These are phyloP conservation scores for Pteropus alecto DNA, from an alignment of 2,113 vertebrate species.

Conservation along the genomic window DNA sequence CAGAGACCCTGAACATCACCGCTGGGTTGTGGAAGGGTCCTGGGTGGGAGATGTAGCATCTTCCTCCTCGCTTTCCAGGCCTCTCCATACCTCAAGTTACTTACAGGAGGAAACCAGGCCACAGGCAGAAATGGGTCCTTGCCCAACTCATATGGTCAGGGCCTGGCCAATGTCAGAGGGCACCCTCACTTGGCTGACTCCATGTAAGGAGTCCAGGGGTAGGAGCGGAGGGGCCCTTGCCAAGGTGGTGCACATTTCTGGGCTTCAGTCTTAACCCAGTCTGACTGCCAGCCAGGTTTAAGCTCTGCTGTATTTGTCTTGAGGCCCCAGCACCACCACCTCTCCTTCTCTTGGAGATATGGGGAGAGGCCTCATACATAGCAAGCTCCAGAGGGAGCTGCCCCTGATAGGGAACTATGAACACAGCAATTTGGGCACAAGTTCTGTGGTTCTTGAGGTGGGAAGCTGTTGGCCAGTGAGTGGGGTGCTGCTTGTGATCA, in stretches of 20 bases:
- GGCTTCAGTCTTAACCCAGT: not conserved
- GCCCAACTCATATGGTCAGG: not conserved
- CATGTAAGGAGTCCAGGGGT: not conserved
- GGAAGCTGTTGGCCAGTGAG: not conserved
- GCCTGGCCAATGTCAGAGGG: not conserved
- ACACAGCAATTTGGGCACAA: not conserved
- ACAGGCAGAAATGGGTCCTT: not conserved
- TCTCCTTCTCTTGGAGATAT: not conserved
- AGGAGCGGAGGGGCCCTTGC: not conserved
- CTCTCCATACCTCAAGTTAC: not conserved
- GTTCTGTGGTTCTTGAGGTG: not conserved
- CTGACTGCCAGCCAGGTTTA: not conserved
- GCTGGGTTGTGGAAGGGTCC: not conserved
- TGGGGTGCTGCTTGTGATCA: not conserved
- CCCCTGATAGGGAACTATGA: not conserved
- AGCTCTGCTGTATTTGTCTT: not conserved
- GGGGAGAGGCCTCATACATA: not conserved
- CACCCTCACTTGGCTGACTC: not conserved
- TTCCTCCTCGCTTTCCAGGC: not conserved
- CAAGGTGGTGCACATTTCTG: not conserved
- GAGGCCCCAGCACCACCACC: not conserved
- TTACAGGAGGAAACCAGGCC: not conserved
- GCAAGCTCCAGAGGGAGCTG: not conserved
- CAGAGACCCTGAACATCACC: not conserved
- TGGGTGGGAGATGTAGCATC: not conserved